A percentile compares a stretch with the other conserved stretches of the same genome.
Evolutionary conservation across 1,140 invertebrate species (phyloP).

Genomic region (Dendrolimus kikuchii): DNA sequence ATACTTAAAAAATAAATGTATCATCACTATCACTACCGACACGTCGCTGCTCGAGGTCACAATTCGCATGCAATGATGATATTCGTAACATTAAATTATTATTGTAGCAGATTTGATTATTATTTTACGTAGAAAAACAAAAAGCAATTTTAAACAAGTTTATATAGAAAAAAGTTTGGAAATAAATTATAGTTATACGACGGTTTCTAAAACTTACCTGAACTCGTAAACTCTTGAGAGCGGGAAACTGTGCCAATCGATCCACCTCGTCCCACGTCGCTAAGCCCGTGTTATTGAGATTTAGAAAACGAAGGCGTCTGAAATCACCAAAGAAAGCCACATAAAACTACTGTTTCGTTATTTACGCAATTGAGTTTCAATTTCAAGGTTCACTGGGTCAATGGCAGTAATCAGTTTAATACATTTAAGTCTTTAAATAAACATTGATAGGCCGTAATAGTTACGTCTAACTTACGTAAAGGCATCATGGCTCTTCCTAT

Average conservation of each 20-base stretch:
- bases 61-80: too few relatives aligned
- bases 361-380: background rate
- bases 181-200: too few relatives aligned
- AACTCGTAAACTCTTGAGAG: slow-evolving; percentile 86
- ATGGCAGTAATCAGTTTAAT: slow-evolving; percentile 18
- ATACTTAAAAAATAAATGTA: too few relatives aligned
- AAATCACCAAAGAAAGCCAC: slow-evolving; percentile 46
- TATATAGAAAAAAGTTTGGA: too few relatives aligned
- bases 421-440: slow-evolving; percentile 10
- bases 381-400: slow-evolving; percentile 37
- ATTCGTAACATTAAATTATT: too few relatives aligned
- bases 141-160: too few relatives aligned
- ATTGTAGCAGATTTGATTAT: too few relatives aligned
- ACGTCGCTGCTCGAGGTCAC: too few relatives aligned
- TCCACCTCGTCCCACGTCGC: slow-evolving; percentile 92
- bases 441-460: background rate
- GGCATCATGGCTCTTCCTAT: slow-evolving; percentile 58
- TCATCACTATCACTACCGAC: too few relatives aligned
- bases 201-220: slow-evolving; percentile 72
- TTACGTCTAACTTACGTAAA: slow-evolving; percentile 44
- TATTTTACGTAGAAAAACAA: too few relatives aligned
- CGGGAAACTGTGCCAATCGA: slow-evolving; percentile 84
- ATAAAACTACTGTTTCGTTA: background rate
- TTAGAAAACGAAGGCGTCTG: slow-evolving; percentile 82
- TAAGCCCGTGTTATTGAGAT: slow-evolving; percentile 87